These are phyloP conservation scores for Antitype chi DNA, from an alignment of 2,888 invertebrate genomes.

Conservation along the genomic window DNA sequence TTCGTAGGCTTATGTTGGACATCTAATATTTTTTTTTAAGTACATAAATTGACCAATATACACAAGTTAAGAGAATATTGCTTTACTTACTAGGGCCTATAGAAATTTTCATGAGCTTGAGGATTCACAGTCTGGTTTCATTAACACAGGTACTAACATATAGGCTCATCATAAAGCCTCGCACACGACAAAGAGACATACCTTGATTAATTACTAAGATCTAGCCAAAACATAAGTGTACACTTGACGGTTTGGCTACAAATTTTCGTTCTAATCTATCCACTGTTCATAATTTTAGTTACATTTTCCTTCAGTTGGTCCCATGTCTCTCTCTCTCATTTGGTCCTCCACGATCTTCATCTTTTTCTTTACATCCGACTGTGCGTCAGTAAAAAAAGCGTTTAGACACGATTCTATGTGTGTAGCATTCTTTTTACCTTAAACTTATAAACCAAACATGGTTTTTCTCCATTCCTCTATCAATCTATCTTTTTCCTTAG, in stretches of 20 bases:
- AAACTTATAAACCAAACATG: not conserved
- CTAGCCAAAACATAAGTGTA: not conserved
- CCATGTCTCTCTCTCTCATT: too few species aligned
- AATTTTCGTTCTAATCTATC: not conserved
- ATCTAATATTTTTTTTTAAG: not conserved
- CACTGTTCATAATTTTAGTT: not conserved
- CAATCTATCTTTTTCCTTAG: not conserved
- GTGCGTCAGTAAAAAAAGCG: too few species aligned
- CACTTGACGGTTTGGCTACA: not conserved
- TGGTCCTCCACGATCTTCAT: not conserved
- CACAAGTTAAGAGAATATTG: not conserved
- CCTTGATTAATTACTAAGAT: slow-evolving; percentile 33
- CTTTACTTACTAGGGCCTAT: not conserved
- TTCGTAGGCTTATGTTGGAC: not conserved
- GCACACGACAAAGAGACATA: not conserved
- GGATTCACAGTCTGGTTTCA: slow-evolving; percentile 7
- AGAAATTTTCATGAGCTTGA: not conserved
- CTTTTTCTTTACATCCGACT: not conserved
- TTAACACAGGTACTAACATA: slow-evolving; percentile 1
- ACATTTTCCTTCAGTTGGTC: not conserved
- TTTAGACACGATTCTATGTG: not conserved
- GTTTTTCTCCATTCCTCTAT: not conserved
- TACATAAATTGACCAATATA: too few species aligned
- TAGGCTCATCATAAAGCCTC: not conserved
- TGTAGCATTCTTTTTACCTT: not conserved